Evolutionary conservation across 2,113 vertebrate species (phyloP).

Genomic region (Notarius lentiginosus): DNA sequence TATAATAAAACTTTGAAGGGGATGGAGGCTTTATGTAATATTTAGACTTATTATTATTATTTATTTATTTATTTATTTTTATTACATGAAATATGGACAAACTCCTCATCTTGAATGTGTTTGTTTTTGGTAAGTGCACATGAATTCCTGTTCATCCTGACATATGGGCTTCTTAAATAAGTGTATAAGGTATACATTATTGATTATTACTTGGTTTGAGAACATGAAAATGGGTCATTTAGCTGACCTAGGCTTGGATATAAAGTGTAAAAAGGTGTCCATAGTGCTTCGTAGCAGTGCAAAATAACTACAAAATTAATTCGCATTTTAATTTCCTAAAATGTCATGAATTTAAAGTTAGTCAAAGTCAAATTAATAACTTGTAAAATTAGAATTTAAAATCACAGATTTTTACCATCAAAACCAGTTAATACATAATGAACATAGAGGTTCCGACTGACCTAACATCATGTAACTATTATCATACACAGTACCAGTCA

Average conservation of each 20-base stretch:
- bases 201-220: neutral
- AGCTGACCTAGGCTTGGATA: neutral
- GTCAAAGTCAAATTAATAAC: neutral
- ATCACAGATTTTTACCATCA: neutral
- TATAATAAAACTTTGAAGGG: neutral
- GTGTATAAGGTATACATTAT: neutral
- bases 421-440: neutral
- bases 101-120: neutral
- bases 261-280: neutral
- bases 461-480: neutral
- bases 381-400: neutral
- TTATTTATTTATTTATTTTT: too few species aligned
- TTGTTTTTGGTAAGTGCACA: neutral
- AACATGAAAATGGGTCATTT: neutral
- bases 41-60: neutral
- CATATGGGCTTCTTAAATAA: neutral
- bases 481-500: too few species aligned
- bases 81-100: neutral
- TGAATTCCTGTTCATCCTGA: neutral
- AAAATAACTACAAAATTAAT: neutral
- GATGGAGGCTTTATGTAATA: neutral
- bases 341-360: neutral
- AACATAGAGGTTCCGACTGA: neutral
- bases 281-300: neutral
- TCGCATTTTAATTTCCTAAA: neutral